Evolutionary conservation across 2,797 vertebrate genomes (phyloP), one percentile per base, ranked within the genome.

Genomic region (Clarias platycephalus): DNA sequence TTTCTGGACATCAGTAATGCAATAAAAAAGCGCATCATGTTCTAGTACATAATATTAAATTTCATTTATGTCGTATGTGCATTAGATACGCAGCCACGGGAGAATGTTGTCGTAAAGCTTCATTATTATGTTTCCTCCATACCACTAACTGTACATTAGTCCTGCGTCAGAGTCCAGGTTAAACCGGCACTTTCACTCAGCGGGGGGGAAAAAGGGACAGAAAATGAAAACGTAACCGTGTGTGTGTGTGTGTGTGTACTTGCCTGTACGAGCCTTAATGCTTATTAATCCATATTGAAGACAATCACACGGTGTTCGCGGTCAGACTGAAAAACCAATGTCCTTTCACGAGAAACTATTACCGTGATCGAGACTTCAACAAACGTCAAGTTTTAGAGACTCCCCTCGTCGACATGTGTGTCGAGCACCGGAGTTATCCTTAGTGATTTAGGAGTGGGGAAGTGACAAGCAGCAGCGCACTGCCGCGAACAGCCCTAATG

Each of bases 251-350:
- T 53, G 49, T 53, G 49, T 49, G 83, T 88, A 92, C 93, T 92
- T 88, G 89, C 92, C 92, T 87, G 83, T 83, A 76, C 84, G 72
- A 60, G 86, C 84, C 71, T 86, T 83, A 68, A 83, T 84, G 85
- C 72, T 92, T 90, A 91, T 91, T 91, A 92, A 89, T 83, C 91
- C 93, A 90, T 90, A 24, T n/a, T 86, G 71, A 44, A 26, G 70
- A 16, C 86, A 74, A 89, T 87, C 89, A 89, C 87, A 91, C 91
- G 88, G 90, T 88, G 86, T 87, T 70, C 67, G 85, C 57, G 88
- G 84, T 91, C 90, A 84, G 81, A 76, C 49, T 37, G 88, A 81
- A 83, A 86, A 80, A 12, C 5, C 4, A 78, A 55, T 40, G 18
- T 44, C 55, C 53, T 20, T 75, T 70, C 79, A 44, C 70, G 67